A percentile compares a stretch with the other conserved stretches of the same genome.
Evolutionary conservation across 2,888 invertebrate species (phyloP).

Genomic region (Cantharis flavilabris): DNA sequence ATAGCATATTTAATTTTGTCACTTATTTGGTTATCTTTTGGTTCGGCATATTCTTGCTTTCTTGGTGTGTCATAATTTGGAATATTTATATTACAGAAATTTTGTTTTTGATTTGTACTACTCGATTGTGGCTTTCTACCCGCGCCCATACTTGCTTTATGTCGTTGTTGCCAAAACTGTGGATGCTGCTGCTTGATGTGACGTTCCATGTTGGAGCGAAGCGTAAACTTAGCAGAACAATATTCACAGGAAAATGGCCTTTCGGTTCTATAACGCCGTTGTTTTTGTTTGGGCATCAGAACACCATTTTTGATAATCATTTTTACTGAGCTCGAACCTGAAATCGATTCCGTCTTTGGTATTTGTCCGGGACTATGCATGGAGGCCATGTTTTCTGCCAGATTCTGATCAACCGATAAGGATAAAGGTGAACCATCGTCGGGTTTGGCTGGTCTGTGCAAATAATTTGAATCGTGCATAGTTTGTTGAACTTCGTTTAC

Average conservation of each 20-base stretch:
- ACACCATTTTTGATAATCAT: conserved; percentile 92
- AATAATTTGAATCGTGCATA: conserved; percentile 27
- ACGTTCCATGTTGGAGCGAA: conserved; percentile 93
- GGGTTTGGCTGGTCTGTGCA: conserved; percentile 37
- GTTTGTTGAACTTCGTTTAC: conserved; percentile 35
- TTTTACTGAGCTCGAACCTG: conserved; percentile 72
- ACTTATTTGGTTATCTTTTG: conserved; percentile 55
- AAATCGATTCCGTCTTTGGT: conserved; percentile 58
- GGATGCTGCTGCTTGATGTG: conserved; percentile 95
- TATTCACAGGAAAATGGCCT: conserved; percentile 89
- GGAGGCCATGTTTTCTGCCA: conserved; percentile 39
- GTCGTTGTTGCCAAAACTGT: conserved; percentile 82
- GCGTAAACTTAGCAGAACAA: conserved; percentile 87
- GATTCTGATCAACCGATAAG: conserved; percentile 49
- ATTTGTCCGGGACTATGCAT: conserved; percentile 55
- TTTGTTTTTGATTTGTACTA: conserved; percentile 13
- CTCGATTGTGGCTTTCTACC: conserved; percentile 56
- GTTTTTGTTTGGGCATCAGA: conserved; percentile 90
- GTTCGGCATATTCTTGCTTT: conserved; percentile 41
- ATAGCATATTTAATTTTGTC: conserved; percentile 78
- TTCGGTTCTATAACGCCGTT: conserved; percentile 86
- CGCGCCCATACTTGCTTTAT: conserved; percentile 63
- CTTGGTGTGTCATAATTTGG: conserved; percentile 48
- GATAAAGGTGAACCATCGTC: conserved; percentile 61
- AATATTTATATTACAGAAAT: conserved; percentile 46